Conservation (phyloP, 1,140 invertebrate species). For the Adelges cooleyi region DNA sequence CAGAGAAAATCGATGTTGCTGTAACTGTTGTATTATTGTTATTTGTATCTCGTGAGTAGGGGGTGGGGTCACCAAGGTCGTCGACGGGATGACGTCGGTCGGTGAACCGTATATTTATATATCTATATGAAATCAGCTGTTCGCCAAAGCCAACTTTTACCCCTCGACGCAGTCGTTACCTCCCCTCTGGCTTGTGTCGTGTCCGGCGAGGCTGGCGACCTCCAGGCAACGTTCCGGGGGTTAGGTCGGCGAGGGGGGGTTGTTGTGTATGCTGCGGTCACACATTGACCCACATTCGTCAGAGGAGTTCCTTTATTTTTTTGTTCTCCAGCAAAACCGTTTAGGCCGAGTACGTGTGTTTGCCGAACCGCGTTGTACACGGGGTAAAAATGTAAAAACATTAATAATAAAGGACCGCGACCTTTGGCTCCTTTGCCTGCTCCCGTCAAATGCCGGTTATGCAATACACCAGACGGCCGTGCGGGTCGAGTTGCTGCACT, state of each 20-base stretch:
- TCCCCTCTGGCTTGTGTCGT: not conserved
- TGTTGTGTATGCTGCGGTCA: not conserved
- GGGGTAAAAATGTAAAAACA: too few relatives aligned
- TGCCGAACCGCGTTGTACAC: not conserved
- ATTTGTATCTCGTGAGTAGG: too few relatives aligned
- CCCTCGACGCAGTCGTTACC: too few relatives aligned
- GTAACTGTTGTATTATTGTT: too few relatives aligned
- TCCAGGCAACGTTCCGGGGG: not conserved
- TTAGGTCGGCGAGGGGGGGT: not conserved
- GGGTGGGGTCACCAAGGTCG: constrained; percentile 11
- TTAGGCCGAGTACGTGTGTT: not conserved
- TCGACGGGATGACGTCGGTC: constrained; percentile 13
- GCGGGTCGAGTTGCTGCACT: not conserved
- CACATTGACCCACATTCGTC: not conserved
- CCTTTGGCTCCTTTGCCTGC: not conserved
- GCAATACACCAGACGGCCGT: not conserved
- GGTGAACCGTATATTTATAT: constrained; percentile 18
- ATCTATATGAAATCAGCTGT: constrained; percentile 16
- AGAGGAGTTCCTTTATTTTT: too few relatives aligned
- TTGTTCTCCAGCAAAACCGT: not conserved
- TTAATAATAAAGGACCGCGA: not conserved
- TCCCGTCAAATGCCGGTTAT: constrained; percentile 10
- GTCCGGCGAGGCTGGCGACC: not conserved
- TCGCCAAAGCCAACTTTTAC: not conserved
- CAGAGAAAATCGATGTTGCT: too few relatives aligned